A percentile compares a stretch with the other conserved stretches of the same genome.
These are phyloP conservation scores for Cynocephalus volans DNA, from an alignment of 2,113 vertebrate genomes.

Conservation along the genomic window DNA sequence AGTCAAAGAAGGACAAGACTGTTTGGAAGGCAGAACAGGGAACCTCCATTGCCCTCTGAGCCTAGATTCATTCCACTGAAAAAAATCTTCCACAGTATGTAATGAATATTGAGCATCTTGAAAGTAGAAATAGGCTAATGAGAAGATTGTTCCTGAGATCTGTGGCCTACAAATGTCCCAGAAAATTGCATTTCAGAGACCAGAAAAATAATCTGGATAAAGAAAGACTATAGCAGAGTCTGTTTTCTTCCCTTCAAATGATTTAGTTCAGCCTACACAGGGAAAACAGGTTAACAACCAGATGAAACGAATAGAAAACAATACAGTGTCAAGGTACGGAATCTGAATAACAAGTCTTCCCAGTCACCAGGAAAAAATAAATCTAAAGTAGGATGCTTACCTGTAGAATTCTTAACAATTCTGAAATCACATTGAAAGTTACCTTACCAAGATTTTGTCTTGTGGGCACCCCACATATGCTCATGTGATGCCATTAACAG, in stretches of 20 bases:
- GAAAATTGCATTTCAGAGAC: constrained; percentile 31
- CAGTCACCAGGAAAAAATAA: not conserved
- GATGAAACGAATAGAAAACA: not conserved
- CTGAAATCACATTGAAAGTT: not conserved
- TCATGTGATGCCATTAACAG: not conserved
- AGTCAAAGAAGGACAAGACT: not conserved
- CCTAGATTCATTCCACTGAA: not conserved
- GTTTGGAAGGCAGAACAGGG: not conserved
- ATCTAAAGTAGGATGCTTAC: not conserved
- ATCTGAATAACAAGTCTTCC: not conserved
- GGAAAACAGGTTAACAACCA: not conserved
- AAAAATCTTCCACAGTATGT: constrained; percentile 16
- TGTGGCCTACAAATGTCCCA: not conserved
- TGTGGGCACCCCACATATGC: not conserved
- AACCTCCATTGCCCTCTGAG: not conserved
- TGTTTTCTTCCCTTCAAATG: not conserved
- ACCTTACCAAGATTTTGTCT: not conserved
- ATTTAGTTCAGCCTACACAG: not conserved
- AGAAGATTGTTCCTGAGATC: not conserved
- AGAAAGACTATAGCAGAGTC: not conserved
- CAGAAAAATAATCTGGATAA: not conserved
- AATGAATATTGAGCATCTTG: not conserved
- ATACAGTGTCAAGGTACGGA: not conserved
- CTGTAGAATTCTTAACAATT: not conserved
- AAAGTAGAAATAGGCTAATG: constrained; percentile 25